phyloP scores from a whole-genome alignment of 37 sponge, comb jelly and placozoan genomes.

The Dysidea cf. avara region DNA sequence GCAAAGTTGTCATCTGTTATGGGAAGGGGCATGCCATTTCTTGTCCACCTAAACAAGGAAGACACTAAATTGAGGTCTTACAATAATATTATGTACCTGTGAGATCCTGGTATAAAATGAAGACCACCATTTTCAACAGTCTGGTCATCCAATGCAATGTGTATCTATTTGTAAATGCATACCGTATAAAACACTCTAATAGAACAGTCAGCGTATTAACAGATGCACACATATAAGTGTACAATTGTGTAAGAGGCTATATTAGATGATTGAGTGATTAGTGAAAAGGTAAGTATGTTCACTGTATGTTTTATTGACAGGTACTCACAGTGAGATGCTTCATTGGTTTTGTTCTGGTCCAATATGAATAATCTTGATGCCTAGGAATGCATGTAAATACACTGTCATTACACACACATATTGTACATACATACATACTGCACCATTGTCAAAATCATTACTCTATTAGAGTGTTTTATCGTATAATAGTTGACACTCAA shows the following conservation, averaged over 20 bases:
- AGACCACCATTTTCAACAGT: slow-evolving; percentile 63
- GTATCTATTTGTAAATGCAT: slow-evolving; percentile 27
- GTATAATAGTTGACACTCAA: no score
- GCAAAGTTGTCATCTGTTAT: slow-evolving; percentile 58
- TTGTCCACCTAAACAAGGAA: slow-evolving; percentile 37
- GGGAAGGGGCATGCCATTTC: slow-evolving; percentile 66
- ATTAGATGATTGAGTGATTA: background rate
- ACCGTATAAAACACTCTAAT: no score
- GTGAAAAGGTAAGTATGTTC: no score
- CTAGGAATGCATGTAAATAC: no score
- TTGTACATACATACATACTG: no score
- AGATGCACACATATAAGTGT: background rate
- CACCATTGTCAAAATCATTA: no score
- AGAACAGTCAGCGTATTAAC: background rate
- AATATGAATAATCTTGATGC: slow-evolving; percentile 77
- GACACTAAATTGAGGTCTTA: background rate
- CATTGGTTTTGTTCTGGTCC: slow-evolving; percentile 73
- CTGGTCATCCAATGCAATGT: slow-evolving; percentile 71
- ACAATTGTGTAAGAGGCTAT: background rate
- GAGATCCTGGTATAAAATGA: slow-evolving; percentile 66
- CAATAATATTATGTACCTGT: slow-evolving; percentile 25
- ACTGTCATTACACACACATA: no score
- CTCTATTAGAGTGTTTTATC: no score
- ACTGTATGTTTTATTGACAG: no score
- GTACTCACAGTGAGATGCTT: slow-evolving; percentile 54